Base-by-base conservation (phyloP, 2,113 vertebrate species). In the Otis tarda region DNA sequence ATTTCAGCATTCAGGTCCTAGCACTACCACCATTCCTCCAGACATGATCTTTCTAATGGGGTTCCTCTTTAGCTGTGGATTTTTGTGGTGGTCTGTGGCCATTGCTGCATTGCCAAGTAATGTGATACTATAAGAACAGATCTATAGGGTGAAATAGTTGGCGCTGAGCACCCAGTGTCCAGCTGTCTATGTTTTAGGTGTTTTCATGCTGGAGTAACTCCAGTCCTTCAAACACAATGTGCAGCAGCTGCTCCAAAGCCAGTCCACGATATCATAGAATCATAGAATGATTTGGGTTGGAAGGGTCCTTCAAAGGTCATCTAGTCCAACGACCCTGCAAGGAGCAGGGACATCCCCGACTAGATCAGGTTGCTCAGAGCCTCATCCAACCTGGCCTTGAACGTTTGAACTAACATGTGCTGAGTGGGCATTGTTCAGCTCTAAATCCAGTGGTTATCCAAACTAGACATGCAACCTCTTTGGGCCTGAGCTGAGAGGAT, bases 171-270 rank as follows among this genome's bases (percentile, higher is more conserved):
- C 52, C 27, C 21, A 19, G 5, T 41, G 47, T 33, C 35, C 39
- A n/a, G 0, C 0, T 21, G 2, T 53, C 3, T 13, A 2, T 23
- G 24, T 65, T 90, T 70, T 1, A n/a, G 31, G 15, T 15, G 23
- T 77, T 90, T 92, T 80, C 55, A 18, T n/a, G 63, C 16, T 25
- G 22, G 24, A 27, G 2, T 50, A 25, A 31, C 17, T 17, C 2
- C 22, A 30, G 30, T 69, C n/a, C 16, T 56, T 39, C 47, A 78
- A 87, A 80, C 17, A 24, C 6, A 28, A 1, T 0, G 2, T n/a
- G 31, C 18, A 41, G 73, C 59, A 81, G 16, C 59, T 65, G n/a
- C 60, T 63, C 56, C 76, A 78, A 56, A 80, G 10, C 9, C 35
- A 60, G 39, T 19, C 35, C 15, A 6, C 10, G 28, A 41, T 41